Evolutionary conservation across 2,113 vertebrate genomes (phyloP), one percentile per base, ranked within the genome.

Genomic region (Pleuronectes platessa): DNA sequence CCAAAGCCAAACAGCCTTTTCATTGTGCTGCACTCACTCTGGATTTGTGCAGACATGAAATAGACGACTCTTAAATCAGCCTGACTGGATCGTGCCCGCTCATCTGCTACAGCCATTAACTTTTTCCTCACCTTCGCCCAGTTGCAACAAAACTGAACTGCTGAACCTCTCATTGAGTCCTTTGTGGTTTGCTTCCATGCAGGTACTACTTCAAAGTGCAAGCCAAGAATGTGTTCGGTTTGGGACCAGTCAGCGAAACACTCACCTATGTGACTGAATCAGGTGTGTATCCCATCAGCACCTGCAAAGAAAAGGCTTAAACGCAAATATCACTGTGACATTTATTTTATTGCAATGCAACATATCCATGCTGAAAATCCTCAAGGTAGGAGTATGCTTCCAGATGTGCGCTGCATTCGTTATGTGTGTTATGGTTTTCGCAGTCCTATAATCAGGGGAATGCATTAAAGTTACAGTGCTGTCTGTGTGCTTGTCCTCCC

Each of bases 141-240:
- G 62, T 69, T 59, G 59, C 26, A 84, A 80, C 76, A 79, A 68
- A 67, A 26, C 68, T 20, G 63, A 71, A 71, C 54, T 27, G 15
- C 56, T 62, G 42, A 76, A 68, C 60, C 55, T 61, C 42, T 58
- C 35, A n/a, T 76, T 71, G 65, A 82, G 71, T 37, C 26, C 4
- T 15, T 31, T 60, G 42, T 59, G 26, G 13, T 79, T 47, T 83
- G 58, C 93, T 95, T 20, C 61, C 31, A 6, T 80, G 47, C 91
- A 99, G 98, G 86, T 99, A 99, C 92, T 99, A 99, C 90, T 99
- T 99, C 92, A 97, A 95, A 95, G 97, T 99, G 61, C 98, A 98
- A 91, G 97, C 97, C 64, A 97, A 96, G 90, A 99, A 99, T 86
- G 93, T 96, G 42, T 96, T 96, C 68, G 98, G 98, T 79, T 95